phyloP scores from a whole-genome alignment of 1,140 invertebrate genomes.

The Drosophila lowei region DNA sequence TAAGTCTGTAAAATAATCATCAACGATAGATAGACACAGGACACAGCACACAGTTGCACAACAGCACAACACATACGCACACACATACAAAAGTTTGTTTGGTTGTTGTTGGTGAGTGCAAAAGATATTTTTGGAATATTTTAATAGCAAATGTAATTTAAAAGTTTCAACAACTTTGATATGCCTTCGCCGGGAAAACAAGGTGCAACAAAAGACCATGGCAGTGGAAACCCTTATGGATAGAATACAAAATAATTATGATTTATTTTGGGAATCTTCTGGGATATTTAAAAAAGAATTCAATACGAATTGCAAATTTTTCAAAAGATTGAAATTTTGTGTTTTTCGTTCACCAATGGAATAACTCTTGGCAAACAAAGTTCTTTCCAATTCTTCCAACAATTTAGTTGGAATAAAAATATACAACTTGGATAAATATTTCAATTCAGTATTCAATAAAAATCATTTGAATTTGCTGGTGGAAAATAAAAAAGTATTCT shows the following conservation, averaged over 20 bases:
- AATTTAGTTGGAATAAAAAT: neutral
- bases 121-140: neutral
- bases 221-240: neutral
- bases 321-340: too few relatives aligned
- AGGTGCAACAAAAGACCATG: constrained; percentile 21
- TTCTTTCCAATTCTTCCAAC: too few relatives aligned
- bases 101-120: constrained; percentile 12
- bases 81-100: constrained; percentile 3
- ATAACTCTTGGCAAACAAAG: too few relatives aligned
- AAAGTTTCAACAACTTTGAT: neutral
- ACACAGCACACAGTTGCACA: constrained; percentile 26
- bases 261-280: neutral
- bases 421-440: neutral
- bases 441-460: neutral
- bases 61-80: constrained; percentile 28
- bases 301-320: too few relatives aligned
- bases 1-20: constrained; percentile 74
- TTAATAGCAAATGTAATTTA: neutral
- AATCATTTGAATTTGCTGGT: too few relatives aligned
- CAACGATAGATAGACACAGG: constrained; percentile 34
- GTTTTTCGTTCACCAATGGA: too few relatives aligned
- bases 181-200: constrained; percentile 3
- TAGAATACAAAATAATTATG: too few relatives aligned
- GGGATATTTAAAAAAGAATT: neutral
- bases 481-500: too few relatives aligned